Evolutionary conservation across 2,888 invertebrate genomes (phyloP).

Genomic region (Willowsia nigromaculata): DNA sequence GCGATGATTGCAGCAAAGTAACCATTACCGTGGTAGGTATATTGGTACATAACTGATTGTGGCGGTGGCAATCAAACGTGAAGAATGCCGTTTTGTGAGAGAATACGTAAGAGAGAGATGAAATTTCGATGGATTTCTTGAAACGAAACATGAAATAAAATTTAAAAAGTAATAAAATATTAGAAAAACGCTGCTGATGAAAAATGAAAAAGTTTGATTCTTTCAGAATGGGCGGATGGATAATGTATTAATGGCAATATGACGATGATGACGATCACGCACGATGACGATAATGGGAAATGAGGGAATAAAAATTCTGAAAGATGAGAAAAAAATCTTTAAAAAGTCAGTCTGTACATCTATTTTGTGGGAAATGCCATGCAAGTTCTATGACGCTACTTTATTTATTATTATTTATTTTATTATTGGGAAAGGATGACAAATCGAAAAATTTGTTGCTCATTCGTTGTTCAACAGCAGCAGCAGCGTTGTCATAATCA

Average conservation of each 20-base stretch:
- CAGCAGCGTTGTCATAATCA: conserved; percentile 13
- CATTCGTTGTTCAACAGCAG: conserved; percentile 71
- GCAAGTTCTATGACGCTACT: not conserved
- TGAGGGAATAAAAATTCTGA: conserved; percentile 9
- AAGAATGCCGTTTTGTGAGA: not conserved
- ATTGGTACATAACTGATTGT: not conserved
- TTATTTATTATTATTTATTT: not conserved
- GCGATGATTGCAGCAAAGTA: not conserved
- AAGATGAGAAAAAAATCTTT: conserved; percentile 2
- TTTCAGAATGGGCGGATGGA: not conserved
- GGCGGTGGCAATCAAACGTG: conserved; percentile 49
- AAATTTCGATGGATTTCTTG: not conserved
- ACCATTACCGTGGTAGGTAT: not conserved
- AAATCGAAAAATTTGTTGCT: conserved; percentile 79
- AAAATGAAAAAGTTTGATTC: conserved; percentile 1
- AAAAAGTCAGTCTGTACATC: not conserved
- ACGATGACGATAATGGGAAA: conserved; percentile 19
- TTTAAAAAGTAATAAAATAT: conserved; percentile 31
- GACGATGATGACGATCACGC: conserved; percentile 5
- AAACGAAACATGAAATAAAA: not conserved
- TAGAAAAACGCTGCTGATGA: conserved; percentile 4
- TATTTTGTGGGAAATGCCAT: not conserved
- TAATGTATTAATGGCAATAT: conserved; percentile 27
- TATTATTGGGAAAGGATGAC: conserved; percentile 79
- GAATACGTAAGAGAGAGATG: not conserved